Evolutionary conservation across 2,888 invertebrate genomes (phyloP), one percentile per base, ranked within the genome.

Genomic region (Ligdia adustata): DNA sequence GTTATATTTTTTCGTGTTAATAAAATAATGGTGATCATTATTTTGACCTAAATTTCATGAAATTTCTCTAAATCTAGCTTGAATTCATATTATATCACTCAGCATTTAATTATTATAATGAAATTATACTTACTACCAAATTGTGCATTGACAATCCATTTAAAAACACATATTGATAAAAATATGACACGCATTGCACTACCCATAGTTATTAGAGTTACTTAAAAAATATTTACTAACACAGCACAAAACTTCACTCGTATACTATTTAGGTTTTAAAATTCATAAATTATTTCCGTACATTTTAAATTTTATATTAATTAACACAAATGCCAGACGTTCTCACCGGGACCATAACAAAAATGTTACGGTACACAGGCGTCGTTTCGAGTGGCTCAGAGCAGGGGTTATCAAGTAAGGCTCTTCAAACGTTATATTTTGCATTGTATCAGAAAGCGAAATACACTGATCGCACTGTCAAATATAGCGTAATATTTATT

Each of bases 111-210:
- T n/a, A n/a, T n/a, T n/a, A n/a, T n/a, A n/a, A n/a, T n/a, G n/a
- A n/a, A n/a, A n/a, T n/a, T n/a, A 9, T 28, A 83, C 88, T 87
- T 75, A 90, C 89, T 83, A 43, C 89, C 88, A 75, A 90, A 90
- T 53, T 90, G 87, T 41, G 83, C 89, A 42, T 70, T 64, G 38
- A 75, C 82, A 50, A 63, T 75, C 77, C 82, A 78, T 54, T 73
- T 62, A 41, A 78, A 66, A 60, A 73, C 55, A 65, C 72, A 73
- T 53, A 82, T 55, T 58, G 63, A 70, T 33, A 74, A 59, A 58
- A 71, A 56, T 47, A 50, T 60, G 46, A 71, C 56, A 52, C 54
- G 59, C 57, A 61, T 48, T 52, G 20, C 57, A 48, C 32, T 51
- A 32, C 39, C 62, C 68, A 62, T 64, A 7, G 4, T 7, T 26